Base-by-base conservation (phyloP, 2,888 invertebrate species). In the Pristionchus mayeri region DNA sequence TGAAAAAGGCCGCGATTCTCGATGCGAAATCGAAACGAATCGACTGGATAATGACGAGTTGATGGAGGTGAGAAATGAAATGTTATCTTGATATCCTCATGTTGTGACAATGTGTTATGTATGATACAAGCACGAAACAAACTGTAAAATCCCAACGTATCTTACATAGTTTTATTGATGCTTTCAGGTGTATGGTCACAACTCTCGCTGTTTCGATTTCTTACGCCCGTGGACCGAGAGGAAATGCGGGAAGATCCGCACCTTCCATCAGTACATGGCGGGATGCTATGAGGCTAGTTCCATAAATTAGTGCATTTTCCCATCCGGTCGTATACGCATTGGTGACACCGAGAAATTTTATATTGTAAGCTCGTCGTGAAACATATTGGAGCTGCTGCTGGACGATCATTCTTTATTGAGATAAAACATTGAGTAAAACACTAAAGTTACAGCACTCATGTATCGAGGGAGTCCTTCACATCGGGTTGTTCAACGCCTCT, bases 201-300 rank as follows among this genome's bases (percentile, higher is more conserved):
- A 96, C 81, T 97, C 98, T 0, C 95, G 96, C 88, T 99, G 98
- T 93, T 97, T 98, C 92, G 97, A 98, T 85, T 94, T 94, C 86
- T 96, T 96, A 79, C 95, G 96, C 92, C 93, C 94, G 21, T 97
- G 97, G 97, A 97, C 97, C 91, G 97, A 97, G 93, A 95, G 96
- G 84, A 96, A 96, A 0, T 98, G 97, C 93, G 95, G 95, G 90
- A 96, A 97, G 94, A 95, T 95, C 87, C 94, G 96, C 84, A 97
- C 97, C 91, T 97, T 97, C 96, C 96, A 97, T 90, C 98, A 98
- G 94, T 98, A 97, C 96, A 98, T 98, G 60, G 97, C 97, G 0
- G 98, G 98, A 2, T 99, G 98, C 94, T 98, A 99, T 93, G 89
- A 93, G 93, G 94, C n/a, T 86, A 4, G 50, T n/a, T 40, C 63